Percentiles rank a stretch among this genome's conserved stretches.
Evolutionary conservation across 2,113 vertebrate genomes (phyloP).

Genomic region (Baryphthengus martii): DNA sequence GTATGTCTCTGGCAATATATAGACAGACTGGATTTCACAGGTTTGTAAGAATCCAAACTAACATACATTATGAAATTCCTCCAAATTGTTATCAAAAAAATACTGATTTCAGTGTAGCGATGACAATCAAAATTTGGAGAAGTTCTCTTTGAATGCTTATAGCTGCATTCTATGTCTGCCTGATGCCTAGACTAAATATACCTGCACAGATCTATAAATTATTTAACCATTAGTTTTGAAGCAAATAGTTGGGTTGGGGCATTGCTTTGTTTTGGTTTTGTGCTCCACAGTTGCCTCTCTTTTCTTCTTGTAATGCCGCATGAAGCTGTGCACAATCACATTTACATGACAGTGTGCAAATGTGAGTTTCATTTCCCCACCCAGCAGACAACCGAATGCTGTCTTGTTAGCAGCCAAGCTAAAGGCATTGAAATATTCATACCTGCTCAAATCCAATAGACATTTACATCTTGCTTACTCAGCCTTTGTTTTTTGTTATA

Average conservation of each 20-base stretch:
- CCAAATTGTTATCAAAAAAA: neutral
- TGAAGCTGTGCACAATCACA: neutral
- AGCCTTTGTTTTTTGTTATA: neutral
- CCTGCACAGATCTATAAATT: neutral
- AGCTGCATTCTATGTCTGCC: neutral
- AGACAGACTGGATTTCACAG: neutral
- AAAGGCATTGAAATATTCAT: neutral
- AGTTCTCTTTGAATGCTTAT: neutral
- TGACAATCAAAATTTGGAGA: neutral
- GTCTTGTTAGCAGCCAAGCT: neutral
- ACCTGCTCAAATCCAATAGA: neutral
- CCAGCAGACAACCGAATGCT: neutral
- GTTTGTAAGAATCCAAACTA: neutral
- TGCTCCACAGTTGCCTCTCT: neutral
- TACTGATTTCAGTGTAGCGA: neutral
- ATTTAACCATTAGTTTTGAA: neutral
- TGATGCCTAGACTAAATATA: neutral
- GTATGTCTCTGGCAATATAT: neutral
- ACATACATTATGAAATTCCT: neutral
- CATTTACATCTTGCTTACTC: neutral
- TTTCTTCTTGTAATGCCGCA: neutral
- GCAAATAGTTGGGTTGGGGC: neutral
- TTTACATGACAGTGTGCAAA: neutral
- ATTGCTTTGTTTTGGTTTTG: neutral
- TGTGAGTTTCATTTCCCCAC: neutral